Base-by-base conservation (phyloP, 2,113 vertebrate genomes). In the Esox niger region DNA sequence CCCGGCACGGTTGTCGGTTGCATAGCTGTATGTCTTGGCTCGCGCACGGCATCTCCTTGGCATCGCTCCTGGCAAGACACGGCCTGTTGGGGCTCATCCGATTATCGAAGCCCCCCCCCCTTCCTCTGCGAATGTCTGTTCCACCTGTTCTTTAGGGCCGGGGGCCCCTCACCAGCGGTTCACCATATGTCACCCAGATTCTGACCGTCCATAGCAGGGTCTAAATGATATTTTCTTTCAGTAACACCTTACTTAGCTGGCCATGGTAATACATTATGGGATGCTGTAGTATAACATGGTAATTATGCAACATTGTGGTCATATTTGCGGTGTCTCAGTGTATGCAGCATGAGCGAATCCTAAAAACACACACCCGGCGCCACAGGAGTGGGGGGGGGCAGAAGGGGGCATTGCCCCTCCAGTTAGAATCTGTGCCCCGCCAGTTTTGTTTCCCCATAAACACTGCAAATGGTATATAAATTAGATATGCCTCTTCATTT, bases 131-230 rank as follows among this genome's bases (percentile, higher is more conserved):
- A 82, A 75, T 66, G 75, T 75, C 69, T 82, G 77, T 76, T 72
- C 81, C 84, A 89, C 88, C 88, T 90, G 90, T 88, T 89, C 86
- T 79, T 20, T 65, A 64, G 80, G 60, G 79, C 60, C 77, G 68
- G 72, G 78, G 69, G 73, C 62, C 73, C 75, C 70, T 62, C 70
- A 80, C 79, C 76, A 77, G 69, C 54, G 69, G 70, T 70, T 70
- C 64, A 64, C 88, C 85, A 85, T 89, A 89, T 92, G 91, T 78
- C 80, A 69, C 68, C 64, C 74, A 74, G 69, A 86, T 65, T 60
- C 57, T 62, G 29, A 35, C 52, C 69, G 43, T 35, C 62, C 21
- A 46, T 21, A 32, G n/a, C 29, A 38, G 52, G 35, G 11, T 43
- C 13, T 17, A 6, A 56, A 71, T 25, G 54, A 71, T 38, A 70